phyloP scores from a whole-genome alignment of 37 sponge, comb jelly and placozoan genomes.

The Spongilla lacustris region DNA sequence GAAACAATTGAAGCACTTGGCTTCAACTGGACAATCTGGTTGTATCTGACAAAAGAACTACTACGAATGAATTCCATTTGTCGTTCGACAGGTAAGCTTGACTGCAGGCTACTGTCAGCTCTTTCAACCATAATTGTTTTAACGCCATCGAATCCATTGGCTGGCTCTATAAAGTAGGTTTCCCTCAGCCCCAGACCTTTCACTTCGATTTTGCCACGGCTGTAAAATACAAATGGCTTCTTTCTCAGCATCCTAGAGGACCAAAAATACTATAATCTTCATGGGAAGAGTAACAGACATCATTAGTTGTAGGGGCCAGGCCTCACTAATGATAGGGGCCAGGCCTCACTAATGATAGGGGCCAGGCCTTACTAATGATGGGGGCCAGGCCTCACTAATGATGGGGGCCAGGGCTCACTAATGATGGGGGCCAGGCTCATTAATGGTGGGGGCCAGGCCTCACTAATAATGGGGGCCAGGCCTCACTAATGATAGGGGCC shows the following conservation, averaged over 20 bases:
- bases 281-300: no score
- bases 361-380: no score
- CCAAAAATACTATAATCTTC: not conserved
- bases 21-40: not conserved
- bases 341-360: not conserved
- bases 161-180: slow-evolving; percentile 59
- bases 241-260: slow-evolving; percentile 19
- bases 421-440: no score
- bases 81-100: not conserved
- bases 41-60: not conserved
- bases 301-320: no score
- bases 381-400: no score
- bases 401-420: no score
- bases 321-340: not conserved
- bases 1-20: not conserved
- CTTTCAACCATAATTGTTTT: not conserved
- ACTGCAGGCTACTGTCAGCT: not conserved
- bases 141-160: not conserved
- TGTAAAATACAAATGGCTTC: slow-evolving; percentile 25
- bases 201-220: slow-evolving; percentile 46
- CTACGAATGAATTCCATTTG: not conserved
- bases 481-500: no score
- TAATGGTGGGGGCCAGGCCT: no score
- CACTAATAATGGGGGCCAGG: no score
- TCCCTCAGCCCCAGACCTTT: slow-evolving; percentile 48